Conservation (phyloP, 2,113 vertebrate species). For the Physeter macrocephalus region DNA sequence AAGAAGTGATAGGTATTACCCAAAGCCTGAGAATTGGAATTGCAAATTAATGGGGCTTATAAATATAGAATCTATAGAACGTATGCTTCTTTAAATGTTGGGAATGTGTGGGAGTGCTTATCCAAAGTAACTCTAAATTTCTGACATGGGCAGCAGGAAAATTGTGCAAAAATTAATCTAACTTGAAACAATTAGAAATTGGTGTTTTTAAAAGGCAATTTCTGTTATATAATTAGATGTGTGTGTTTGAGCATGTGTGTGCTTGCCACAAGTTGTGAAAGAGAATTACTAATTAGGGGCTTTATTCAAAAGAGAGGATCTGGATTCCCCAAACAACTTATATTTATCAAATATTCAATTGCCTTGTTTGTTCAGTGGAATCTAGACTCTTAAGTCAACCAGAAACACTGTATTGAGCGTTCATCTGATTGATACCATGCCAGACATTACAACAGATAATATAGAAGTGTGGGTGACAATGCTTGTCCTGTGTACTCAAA, state of each 20-base stretch:
- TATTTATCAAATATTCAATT: neutral
- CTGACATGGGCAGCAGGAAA: neutral
- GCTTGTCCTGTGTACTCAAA: neutral
- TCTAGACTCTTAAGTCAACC: neutral
- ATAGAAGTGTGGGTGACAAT: neutral
- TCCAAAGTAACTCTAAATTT: neutral
- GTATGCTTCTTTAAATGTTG: neutral
- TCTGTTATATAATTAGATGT: neutral
- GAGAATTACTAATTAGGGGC: neutral
- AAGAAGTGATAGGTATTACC: neutral
- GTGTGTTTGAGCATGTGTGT: neutral
- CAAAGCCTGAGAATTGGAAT: neutral
- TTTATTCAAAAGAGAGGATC: neutral
- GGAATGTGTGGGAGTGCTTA: neutral
- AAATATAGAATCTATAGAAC: neutral
- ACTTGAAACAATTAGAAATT: neutral
- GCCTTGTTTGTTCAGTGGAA: neutral
- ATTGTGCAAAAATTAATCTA: neutral
- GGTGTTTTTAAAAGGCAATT: neutral
- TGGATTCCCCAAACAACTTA: neutral
- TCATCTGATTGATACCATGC: neutral
- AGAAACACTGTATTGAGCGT: neutral
- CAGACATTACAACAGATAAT: neutral
- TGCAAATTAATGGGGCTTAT: neutral
- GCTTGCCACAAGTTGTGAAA: neutral